These are phyloP conservation scores for Brachyptera putata DNA, from an alignment of 2,888 invertebrate species.

Conservation along the genomic window DNA sequence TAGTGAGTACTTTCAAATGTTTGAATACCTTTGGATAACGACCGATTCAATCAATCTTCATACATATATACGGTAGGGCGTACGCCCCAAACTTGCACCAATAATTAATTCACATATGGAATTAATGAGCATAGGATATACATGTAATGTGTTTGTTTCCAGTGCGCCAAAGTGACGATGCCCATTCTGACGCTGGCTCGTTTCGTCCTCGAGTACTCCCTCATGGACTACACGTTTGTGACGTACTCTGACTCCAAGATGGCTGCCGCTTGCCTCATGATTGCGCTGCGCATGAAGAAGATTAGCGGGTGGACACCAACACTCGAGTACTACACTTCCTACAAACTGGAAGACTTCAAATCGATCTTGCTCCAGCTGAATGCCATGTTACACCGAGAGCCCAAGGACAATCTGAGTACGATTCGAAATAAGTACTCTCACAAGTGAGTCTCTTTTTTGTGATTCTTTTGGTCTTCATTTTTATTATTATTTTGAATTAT, in stretches of 20 bases:
- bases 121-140: too few relatives aligned
- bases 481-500: too few relatives aligned
- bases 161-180: slow-evolving; percentile 85
- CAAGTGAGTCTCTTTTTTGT: slow-evolving; percentile 58
- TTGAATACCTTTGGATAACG: too few relatives aligned
- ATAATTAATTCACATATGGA: too few relatives aligned
- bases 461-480: not conserved
- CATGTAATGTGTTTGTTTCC: too few relatives aligned
- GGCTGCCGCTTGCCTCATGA: slow-evolving; percentile 81
- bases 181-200: slow-evolving; percentile 88
- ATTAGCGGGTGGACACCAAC: slow-evolving; percentile 69
- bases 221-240: slow-evolving; percentile 86
- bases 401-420: slow-evolving; percentile 76
- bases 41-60: too few relatives aligned
- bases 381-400: slow-evolving; percentile 67
- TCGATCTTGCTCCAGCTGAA: slow-evolving; percentile 70
- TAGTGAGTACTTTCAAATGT: too few relatives aligned
- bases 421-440: slow-evolving; percentile 92
- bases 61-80: too few relatives aligned
- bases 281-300: slow-evolving; percentile 84
- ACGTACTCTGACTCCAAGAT: slow-evolving; percentile 78
- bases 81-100: too few relatives aligned
- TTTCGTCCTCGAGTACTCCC: slow-evolving; percentile 86
- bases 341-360: slow-evolving; percentile 67
- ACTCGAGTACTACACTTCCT: slow-evolving; percentile 76